phyloP scores from a whole-genome alignment of 2,888 invertebrate species.

The Melieria omissa region DNA sequence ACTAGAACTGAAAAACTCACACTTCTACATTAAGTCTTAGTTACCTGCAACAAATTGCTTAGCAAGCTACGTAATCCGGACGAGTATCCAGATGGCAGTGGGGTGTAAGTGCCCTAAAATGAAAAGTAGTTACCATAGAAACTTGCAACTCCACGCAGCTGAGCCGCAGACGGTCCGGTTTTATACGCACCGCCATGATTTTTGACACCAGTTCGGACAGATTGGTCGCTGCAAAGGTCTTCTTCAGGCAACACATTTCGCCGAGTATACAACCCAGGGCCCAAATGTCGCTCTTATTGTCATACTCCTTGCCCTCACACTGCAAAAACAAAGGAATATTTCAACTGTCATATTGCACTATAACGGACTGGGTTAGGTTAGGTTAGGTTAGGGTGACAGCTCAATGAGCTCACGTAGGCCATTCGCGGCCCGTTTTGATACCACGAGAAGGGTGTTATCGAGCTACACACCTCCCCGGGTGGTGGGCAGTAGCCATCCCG shows the following conservation, averaged over 20 bases:
- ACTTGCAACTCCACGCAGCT: neutral
- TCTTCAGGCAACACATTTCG: constrained; percentile 78
- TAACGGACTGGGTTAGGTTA: neutral
- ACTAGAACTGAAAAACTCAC: neutral
- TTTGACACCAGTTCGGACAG: constrained; percentile 78
- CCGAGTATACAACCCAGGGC: constrained; percentile 81
- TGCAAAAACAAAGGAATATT: constrained; percentile 53
- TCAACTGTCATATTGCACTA: neutral
- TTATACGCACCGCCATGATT: constrained; percentile 72
- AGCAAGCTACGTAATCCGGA: constrained; percentile 73
- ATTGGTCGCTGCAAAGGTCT: constrained; percentile 79
- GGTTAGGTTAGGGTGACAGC: no score
- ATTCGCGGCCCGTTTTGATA: no score
- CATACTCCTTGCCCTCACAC: constrained; percentile 81
- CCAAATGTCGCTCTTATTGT: constrained; percentile 83
- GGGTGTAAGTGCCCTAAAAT: constrained; percentile 74
- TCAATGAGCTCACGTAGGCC: no score
- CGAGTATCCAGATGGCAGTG: constrained; percentile 75
- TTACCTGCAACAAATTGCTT: constrained; percentile 71
- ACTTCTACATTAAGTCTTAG: neutral
- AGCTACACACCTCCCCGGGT: no score
- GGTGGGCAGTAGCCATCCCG: no score
- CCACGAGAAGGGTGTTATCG: no score
- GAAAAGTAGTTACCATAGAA: constrained; percentile 9
- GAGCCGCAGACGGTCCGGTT: neutral